Conservation (phyloP, 2,797 vertebrate species). For the Champsocephalus gunnari region DNA sequence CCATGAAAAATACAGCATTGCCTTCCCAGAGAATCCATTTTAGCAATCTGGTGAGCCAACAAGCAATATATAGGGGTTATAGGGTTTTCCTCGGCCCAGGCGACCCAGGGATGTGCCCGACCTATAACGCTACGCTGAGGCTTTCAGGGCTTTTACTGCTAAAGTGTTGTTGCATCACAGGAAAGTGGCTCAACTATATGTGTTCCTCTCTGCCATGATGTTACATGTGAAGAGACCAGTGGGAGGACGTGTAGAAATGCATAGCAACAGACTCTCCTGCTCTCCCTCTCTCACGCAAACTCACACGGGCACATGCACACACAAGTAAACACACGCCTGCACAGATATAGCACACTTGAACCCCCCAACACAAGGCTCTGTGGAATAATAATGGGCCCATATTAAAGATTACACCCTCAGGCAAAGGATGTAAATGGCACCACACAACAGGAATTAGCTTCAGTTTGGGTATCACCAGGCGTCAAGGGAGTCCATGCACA, state of each 20-base stretch:
- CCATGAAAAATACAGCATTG: constrained; percentile 36
- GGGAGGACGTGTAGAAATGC: constrained; percentile 82
- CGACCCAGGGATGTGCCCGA: constrained; percentile 30
- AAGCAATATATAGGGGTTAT: constrained; percentile 64
- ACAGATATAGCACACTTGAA: constrained; percentile 53
- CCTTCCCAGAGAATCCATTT: constrained; percentile 39
- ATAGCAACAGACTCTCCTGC: constrained; percentile 80
- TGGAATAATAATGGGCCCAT: constrained; percentile 59
- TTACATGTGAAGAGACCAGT: constrained; percentile 75
- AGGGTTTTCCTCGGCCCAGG: constrained; percentile 35
- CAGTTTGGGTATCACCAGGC: constrained; percentile 62
- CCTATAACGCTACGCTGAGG: constrained; percentile 19
- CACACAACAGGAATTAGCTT: constrained; percentile 67
- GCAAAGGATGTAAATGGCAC: constrained; percentile 66
- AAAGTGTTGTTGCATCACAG: constrained; percentile 65
- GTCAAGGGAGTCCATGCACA: constrained; percentile 39
- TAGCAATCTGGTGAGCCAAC: constrained; percentile 55
- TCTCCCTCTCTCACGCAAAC: constrained; percentile 27
- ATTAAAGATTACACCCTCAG: constrained; percentile 70
- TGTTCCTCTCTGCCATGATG: constrained; percentile 66
- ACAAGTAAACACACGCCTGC: constrained; percentile 61
- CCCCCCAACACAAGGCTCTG: constrained; percentile 42
- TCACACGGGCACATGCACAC: constrained; percentile 36
- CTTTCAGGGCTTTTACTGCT: constrained; percentile 55
- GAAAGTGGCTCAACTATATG: constrained; percentile 55